Evolutionary conservation across 2,113 vertebrate species (phyloP), one percentile per base, ranked within the genome.

Genomic region (Nothoprocta pentlandii): DNA sequence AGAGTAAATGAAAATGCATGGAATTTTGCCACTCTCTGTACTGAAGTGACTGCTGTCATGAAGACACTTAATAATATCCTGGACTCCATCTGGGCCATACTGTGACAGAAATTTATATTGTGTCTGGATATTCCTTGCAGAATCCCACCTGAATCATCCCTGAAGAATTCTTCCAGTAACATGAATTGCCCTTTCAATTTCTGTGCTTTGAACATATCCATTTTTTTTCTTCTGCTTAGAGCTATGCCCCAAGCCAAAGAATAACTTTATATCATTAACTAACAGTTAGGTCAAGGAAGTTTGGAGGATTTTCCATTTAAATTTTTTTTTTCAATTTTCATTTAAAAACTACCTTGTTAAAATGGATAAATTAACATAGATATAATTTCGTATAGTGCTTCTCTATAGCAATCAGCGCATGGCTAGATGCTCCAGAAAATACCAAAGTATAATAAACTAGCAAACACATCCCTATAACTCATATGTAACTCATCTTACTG

Each of bases 401-500:
- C 28, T 21, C 15, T 22, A 7, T 12, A 73, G 34, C 19, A 34
- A 28, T 58, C 19, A 19, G 30, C 82, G 21, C 10, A 78, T 16
- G 22, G 15, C 36, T 74, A 79, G 26, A n/a, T n/a, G 16, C 7
- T 67, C 47, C 44, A 51, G 32, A 47, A 69, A 69, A 47, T 68
- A 12, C 16, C 36, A 54, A 34, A 41, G 28, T 28, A 47, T 44
- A 64, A 59, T 41, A 51, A 68, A 68, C 8, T 67, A 42, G 21
- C n/a, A 86, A 69, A 90, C 8, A 51, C 12, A 36, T 14, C 5
- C 30, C 47, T n/a, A 30, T 76, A 93, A 82, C 10, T 68, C 63
- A 86, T 39, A 94, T 85, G 51, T 63, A 96, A 53, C 58, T 93
- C 93, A 91, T 68, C 49, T 89, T 88, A 91, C 68, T 90, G 84